Percentiles rank a stretch among this genome's conserved stretches.
Evolutionary conservation across 2,797 vertebrate genomes (phyloP).

Genomic region (Momotus momota): DNA sequence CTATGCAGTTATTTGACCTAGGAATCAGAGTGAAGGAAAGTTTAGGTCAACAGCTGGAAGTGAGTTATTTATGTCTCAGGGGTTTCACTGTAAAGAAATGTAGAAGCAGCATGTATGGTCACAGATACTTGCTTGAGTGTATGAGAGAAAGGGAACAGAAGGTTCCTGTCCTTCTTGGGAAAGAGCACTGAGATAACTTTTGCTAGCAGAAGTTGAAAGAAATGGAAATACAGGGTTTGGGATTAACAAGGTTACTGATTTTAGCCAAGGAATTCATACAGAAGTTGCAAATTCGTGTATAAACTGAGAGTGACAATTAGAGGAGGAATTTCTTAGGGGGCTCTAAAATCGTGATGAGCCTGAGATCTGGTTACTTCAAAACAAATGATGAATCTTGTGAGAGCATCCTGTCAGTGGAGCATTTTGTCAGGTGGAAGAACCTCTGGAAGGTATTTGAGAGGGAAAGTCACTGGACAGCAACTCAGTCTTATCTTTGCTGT

Average conservation of each 20-base stretch:
- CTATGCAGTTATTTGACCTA: neutral
- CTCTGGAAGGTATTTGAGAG: neutral
- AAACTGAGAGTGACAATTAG: neutral
- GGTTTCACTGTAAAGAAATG: neutral
- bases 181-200: neutral
- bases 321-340: neutral
- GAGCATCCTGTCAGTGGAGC: neutral
- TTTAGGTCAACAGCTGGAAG: neutral
- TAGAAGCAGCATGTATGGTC: neutral
- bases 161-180: neutral
- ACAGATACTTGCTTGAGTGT: neutral
- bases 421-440: neutral
- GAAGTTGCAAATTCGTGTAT: neutral
- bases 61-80: neutral
- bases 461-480: neutral
- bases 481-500: neutral
- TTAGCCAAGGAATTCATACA: neutral
- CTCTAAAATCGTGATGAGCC: fast-evolving
- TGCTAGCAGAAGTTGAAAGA: neutral
- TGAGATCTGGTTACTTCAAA: neutral
- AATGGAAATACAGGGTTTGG: neutral
- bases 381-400: neutral
- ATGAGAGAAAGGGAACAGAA: neutral
- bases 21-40: neutral
- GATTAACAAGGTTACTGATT: neutral